Base-by-base conservation (phyloP, 2,888 invertebrate species). In the Lumbricus terrestris region DNA sequence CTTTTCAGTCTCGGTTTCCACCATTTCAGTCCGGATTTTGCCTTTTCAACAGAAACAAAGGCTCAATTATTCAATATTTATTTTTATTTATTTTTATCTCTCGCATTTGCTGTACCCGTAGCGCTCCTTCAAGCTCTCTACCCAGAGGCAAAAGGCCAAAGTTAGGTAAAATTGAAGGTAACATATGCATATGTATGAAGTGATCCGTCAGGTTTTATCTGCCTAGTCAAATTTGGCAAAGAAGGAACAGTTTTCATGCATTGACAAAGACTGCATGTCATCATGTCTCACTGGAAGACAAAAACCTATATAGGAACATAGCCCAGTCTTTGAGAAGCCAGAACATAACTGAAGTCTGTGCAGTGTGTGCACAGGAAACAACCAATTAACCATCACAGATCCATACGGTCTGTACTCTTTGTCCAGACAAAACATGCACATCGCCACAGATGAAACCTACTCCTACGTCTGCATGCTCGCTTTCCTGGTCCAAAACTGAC, bases 21-120 rank as follows among this genome's bases (percentile, higher is more conserved):
- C 97, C 99, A 99, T 99, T 96, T 99, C 99, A 91, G 98, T 98
- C 95, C 99, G 97, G 96, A 99, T 99, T 95, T 99, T 99, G 93
- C 96, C 95, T 95, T 5, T 35, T 20, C 35, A 37, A 69, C 29
- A 69, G n/a, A n/a, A n/a, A 69, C 29, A 69, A 69, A 3, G 69
- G n/a, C 13, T 69, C 69, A 69, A n/a, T n/a, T n/a, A 69, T 69
- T 69, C 69, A 16, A n/a, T 69, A n/a, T 69, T 13, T 8, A 54
- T 29, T 29, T 54, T 16, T 23, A 23, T n/a, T n/a, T n/a, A n/a
- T n/a, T n/a, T n/a, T n/a, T n/a, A n/a, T n/a, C n/a, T n/a, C n/a
- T n/a, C n/a, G n/a, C n/a, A n/a, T n/a, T n/a, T n/a, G n/a, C n/a
- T n/a, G n/a, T n/a, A n/a, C n/a, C n/a, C n/a, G n/a, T n/a, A n/a